Evolutionary conservation across 2,113 vertebrate genomes (phyloP).

Genomic region (Mesitornis unicolor): DNA sequence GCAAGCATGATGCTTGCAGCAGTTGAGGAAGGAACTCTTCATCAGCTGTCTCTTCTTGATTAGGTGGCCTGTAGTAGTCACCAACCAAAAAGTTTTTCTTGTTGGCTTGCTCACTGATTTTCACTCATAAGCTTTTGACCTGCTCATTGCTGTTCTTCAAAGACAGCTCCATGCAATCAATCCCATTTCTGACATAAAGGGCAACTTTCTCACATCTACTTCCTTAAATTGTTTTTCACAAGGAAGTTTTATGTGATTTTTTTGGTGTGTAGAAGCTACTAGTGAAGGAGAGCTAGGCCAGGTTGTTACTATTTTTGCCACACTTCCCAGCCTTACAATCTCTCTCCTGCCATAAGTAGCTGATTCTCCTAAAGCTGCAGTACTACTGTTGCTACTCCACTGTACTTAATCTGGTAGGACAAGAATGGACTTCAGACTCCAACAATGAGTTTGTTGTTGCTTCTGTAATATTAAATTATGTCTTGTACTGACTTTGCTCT

Average conservation of each 20-base stretch:
- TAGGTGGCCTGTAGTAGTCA: rapidly evolving
- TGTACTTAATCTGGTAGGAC: background rate
- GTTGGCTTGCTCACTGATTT: too few species aligned
- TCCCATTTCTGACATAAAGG: background rate
- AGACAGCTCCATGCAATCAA: too few species aligned
- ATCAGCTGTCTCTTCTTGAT: background rate
- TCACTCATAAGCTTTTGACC: too few species aligned
- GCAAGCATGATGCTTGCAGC: background rate
- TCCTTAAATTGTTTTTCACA: background rate
- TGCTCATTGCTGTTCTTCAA: too few species aligned
- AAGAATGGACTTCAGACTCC: background rate
- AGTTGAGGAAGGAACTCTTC: background rate
- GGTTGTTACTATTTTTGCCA: background rate
- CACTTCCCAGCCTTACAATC: background rate
- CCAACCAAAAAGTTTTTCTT: too few species aligned
- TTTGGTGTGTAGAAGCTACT: background rate
- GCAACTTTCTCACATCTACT: background rate
- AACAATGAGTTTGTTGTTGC: background rate
- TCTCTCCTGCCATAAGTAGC: rapidly evolving
- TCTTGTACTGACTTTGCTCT: background rate
- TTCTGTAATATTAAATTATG: background rate
- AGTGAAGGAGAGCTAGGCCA: background rate
- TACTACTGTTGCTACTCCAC: background rate
- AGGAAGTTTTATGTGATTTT: background rate
- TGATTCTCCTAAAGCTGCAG: background rate